Evolutionary conservation across 1,140 invertebrate genomes (phyloP).

Genomic region (Monomorium pharaonis): DNA sequence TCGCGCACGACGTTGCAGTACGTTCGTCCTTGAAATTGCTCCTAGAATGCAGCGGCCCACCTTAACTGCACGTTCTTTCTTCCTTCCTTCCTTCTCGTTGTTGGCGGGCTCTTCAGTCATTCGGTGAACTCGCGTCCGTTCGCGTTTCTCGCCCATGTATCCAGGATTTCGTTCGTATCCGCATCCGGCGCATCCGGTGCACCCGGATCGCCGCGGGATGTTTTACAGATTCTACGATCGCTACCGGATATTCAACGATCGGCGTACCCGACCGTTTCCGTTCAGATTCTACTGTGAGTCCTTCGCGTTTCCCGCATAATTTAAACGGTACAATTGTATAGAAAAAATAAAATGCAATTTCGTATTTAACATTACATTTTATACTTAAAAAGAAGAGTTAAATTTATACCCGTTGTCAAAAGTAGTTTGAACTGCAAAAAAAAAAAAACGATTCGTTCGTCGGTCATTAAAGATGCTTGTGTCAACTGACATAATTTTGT

Average conservation of each 20-base stretch:
- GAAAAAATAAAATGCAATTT: background rate
- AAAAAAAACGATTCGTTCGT: too few species aligned
- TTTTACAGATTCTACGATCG: conserved; percentile 84
- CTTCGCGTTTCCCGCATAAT: background rate
- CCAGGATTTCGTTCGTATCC: conserved; percentile 80
- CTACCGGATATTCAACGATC: conserved; percentile 82
- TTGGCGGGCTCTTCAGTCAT: background rate
- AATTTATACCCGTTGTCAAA: too few species aligned
- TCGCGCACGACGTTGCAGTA: conserved; percentile 70
- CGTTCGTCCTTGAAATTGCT: conserved; percentile 61
- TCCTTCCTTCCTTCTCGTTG: conserved; percentile 61
- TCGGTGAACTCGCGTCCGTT: conserved; percentile 51
- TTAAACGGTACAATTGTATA: background rate
- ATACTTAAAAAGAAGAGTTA: too few species aligned
- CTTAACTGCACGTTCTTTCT: conserved; percentile 24
- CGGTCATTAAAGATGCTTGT: background rate
- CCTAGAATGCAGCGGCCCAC: conserved; percentile 66
- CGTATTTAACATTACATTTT: too few species aligned
- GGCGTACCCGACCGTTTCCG: conserved; percentile 77
- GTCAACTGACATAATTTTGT: background rate
- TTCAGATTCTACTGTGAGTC: conserved; percentile 84
- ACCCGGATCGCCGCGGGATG: conserved; percentile 75
- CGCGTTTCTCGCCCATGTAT: conserved; percentile 53
- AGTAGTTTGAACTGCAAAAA: too few species aligned
- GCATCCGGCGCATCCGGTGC: conserved; percentile 75